Evolutionary conservation across 2,797 vertebrate species (phyloP).

Genomic region (Enteromius argenteus): DNA sequence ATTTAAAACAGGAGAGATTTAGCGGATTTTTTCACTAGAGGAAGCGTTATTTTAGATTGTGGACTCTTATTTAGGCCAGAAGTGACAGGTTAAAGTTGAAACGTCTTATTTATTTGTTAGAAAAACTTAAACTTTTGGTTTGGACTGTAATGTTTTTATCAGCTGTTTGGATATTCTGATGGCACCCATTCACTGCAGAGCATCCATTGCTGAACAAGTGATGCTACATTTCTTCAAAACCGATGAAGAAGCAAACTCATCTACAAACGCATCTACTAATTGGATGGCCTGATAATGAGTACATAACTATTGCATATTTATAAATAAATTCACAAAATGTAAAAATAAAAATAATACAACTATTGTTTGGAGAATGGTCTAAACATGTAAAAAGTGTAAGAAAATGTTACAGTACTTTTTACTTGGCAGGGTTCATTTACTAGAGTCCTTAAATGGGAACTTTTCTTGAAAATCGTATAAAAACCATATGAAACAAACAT

Average conservation of each 20-base stretch:
- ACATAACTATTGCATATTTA: neutral
- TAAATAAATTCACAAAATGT: neutral
- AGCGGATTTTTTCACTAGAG: neutral
- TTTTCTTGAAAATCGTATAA: neutral
- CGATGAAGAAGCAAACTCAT: neutral
- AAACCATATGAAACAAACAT: constrained; percentile 6
- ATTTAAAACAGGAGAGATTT: neutral
- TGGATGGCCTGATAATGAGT: neutral
- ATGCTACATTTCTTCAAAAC: neutral
- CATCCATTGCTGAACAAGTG: neutral
- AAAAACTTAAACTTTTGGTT: neutral
- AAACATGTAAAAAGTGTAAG: neutral
- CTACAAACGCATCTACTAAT: neutral
- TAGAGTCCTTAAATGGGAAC: neutral
- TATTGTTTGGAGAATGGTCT: neutral
- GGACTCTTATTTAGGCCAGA: neutral
- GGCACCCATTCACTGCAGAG: neutral
- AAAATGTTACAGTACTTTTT: neutral
- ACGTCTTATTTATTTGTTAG: neutral
- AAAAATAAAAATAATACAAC: neutral
- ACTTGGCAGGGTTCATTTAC: neutral
- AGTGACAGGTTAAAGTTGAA: neutral
- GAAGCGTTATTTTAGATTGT: neutral
- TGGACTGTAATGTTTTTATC: neutral
- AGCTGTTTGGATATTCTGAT: neutral